Conservation (phyloP, 2,113 vertebrate species). For the Eupsittula cactorum region DNA sequence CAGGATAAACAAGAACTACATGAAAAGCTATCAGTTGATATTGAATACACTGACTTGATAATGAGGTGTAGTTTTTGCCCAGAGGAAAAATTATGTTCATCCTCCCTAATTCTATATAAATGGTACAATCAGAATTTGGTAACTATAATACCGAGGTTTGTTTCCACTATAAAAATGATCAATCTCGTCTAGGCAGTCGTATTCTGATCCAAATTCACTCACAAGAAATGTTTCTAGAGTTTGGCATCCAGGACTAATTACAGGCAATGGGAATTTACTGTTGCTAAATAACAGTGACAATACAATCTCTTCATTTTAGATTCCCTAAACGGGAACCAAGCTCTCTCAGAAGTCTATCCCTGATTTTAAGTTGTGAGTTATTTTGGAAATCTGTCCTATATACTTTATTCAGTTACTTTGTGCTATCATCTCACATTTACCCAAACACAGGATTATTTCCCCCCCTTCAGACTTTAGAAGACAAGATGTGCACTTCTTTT, state of each 20-base stretch:
- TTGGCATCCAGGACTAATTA: not conserved
- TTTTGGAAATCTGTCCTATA: not conserved
- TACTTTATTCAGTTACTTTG: not conserved
- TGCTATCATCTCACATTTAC: not conserved
- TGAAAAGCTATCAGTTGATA: slow-evolving; percentile 45
- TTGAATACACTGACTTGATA: slow-evolving; percentile 25
- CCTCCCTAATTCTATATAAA: not conserved
- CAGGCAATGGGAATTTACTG: not conserved
- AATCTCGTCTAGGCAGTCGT: not conserved
- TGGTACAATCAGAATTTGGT: not conserved
- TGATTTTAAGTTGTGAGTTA: not conserved
- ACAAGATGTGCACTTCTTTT: not conserved
- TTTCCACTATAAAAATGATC: not conserved
- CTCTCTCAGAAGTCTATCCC: not conserved
- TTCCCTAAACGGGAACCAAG: not conserved
- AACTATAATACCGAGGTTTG: not conserved
- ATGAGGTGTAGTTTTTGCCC: slow-evolving; percentile 2
- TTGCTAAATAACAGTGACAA: not conserved
- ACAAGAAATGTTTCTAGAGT: not conserved
- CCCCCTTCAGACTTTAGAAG: not conserved
- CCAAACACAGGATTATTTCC: not conserved
- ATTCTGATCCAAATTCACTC: not conserved
- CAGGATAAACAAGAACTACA: slow-evolving; percentile 79
- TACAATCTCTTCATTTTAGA: not conserved
- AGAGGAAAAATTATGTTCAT: not conserved